Evolutionary conservation across 2,797 vertebrate genomes (phyloP), one percentile per base, ranked within the genome.

Genomic region (Eutrigla gurnardus): DNA sequence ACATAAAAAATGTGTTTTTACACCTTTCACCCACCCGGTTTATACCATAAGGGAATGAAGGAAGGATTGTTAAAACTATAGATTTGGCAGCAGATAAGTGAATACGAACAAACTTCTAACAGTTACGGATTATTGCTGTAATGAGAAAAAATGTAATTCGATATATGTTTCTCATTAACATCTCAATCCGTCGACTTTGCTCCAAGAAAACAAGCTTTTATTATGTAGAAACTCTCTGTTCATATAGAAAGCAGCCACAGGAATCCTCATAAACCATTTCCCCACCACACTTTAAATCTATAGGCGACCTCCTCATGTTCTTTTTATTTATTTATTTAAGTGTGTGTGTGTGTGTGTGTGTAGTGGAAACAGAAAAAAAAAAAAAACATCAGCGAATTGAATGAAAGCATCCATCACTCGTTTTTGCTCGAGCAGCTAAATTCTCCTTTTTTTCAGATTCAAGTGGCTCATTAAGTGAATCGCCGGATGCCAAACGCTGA

Each of bases 141-240:
- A 77, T 80, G 54, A 65, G 63, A 61, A 37, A 42, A 65, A 42
- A 25, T 82, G 25, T 6, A 76, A 63, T 85, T 73, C 65, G 35
- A 77, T 57, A 61, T 18, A 82, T 75, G 75, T 82, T 84, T 59
- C 81, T 73, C 77, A 49, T 84, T 77, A 83, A 55, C 64, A 80
- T 83, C 71, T 65, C 3, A 3, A 55, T 60, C 32, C 8, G 12
- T 63, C 49, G 82, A 18, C 15, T 74, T 62, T 67, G 10, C 73
- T 62, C 32, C 9, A 4, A 40, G 52, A 70, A 68, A 52, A 66
- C 32, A 3, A 54, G 36, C 32, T 58, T 73, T 73, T 80, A 46
- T 66, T 65, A 40, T 70, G 45, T 33, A 40, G 45, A 65, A 73
- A 40, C 42, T 35, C 61, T 39, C 9, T 75, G 55, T 42, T 7